Evolutionary conservation across 1,140 invertebrate genomes (phyloP).

Genomic region (Drosophila repleta): DNA sequence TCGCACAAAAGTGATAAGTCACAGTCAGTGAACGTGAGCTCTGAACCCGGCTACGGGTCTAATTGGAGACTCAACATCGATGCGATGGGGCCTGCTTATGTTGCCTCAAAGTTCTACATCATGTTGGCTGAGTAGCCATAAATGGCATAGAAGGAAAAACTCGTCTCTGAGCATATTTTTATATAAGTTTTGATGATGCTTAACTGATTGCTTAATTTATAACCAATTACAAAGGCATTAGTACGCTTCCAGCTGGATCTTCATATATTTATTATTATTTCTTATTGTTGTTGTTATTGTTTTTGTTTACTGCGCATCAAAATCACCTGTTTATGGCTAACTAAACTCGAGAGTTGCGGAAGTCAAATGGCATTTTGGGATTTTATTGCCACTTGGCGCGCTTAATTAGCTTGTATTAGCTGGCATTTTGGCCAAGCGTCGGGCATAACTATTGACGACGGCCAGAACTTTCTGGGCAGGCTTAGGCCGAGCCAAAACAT

Average conservation of each 20-base stretch:
- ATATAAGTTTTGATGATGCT: constrained; percentile 28
- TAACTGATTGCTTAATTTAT: constrained; percentile 75
- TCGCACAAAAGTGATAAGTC: constrained; percentile 33
- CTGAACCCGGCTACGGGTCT: constrained; percentile 13
- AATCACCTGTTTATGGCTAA: constrained; percentile 64
- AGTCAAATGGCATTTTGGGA: constrained; percentile 49
- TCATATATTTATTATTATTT: constrained; percentile 40
- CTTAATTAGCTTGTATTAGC: constrained; percentile 77
- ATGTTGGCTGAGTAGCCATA: neutral
- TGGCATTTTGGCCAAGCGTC: constrained; percentile 12
- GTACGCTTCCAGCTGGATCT: constrained; percentile 38
- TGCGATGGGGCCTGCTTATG: neutral
- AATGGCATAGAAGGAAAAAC: neutral
- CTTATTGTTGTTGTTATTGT: constrained; percentile 23
- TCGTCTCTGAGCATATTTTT: constrained; percentile 4
- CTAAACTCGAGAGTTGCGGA: constrained; percentile 54
- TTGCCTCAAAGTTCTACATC: neutral
- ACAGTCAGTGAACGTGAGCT: constrained; percentile 65
- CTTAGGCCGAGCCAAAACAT: constrained; percentile 37
- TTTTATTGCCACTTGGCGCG: constrained; percentile 63
- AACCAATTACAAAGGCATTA: constrained; percentile 81
- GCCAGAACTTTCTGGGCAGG: constrained; percentile 51
- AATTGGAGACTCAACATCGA: constrained; percentile 29
- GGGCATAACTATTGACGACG: constrained; percentile 36
- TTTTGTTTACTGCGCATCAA: constrained; percentile 77